A percentile compares a stretch with the other conserved stretches of the same genome.
Conservation (phyloP, 2,113 vertebrate genomes). For the Numenius arquata region DNA sequence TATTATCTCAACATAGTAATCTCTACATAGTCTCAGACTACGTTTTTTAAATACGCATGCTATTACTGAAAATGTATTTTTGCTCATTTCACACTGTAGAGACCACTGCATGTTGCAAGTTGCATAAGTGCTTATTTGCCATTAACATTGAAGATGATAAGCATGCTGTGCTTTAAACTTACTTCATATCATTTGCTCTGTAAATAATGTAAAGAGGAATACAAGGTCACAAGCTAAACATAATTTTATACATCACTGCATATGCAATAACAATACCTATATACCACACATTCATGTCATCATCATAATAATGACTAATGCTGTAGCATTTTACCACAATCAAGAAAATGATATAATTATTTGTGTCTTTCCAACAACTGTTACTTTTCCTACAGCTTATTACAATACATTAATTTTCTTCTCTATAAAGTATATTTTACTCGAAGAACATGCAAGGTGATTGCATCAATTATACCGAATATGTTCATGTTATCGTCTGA, state of each 20-base stretch:
- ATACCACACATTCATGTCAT: neutral
- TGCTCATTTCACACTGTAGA: neutral
- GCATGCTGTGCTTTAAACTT: neutral
- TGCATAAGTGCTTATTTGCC: neutral
- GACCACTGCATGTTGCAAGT: neutral
- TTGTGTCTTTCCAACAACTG: neutral
- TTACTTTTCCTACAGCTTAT: neutral
- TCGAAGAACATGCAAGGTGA: neutral
- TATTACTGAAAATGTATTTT: neutral
- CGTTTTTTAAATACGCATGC: neutral
- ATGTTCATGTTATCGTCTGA: neutral
- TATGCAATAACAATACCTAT: neutral
- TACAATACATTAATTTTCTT: neutral
- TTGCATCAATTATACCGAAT: neutral
- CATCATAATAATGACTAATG: rapidly evolving
- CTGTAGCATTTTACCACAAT: neutral
- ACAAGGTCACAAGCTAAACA: neutral
- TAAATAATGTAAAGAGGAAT: neutral
- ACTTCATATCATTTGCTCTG: neutral
- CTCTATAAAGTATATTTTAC: neutral
- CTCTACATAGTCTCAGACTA: neutral
- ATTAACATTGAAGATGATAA: neutral
- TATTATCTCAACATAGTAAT: neutral
- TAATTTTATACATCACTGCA: neutral
- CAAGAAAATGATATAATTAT: neutral